phyloP scores from a whole-genome alignment of 2,888 invertebrate species.

The Hyposoter didymator region DNA sequence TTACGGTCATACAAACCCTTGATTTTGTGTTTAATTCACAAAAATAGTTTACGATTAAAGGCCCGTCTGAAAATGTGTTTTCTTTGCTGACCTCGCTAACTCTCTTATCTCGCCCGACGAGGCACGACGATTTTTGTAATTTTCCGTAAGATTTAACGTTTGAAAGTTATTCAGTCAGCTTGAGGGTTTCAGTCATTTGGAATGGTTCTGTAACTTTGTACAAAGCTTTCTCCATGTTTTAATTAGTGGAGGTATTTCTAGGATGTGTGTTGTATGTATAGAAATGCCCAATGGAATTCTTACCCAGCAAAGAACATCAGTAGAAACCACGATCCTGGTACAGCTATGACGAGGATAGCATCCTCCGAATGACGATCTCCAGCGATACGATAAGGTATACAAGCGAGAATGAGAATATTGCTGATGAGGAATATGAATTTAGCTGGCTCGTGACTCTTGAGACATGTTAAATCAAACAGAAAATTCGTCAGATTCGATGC shows the following conservation, averaged over 20 bases:
- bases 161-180: not conserved
- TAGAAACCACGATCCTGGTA: slow-evolving; percentile 98
- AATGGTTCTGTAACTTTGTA: not conserved
- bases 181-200: not conserved
- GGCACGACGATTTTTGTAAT: not conserved
- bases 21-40: slow-evolving; percentile 25
- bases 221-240: not conserved
- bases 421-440: slow-evolving; percentile 97
- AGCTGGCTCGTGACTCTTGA: slow-evolving; percentile 95
- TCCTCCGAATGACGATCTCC: slow-evolving; percentile 93
- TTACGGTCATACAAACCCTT: not conserved
- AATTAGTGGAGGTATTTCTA: not conserved
- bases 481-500: slow-evolving; percentile 18
- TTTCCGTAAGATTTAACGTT: not conserved
- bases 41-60: slow-evolving; percentile 3
- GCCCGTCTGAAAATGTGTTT: not conserved
- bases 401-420: slow-evolving; percentile 94
- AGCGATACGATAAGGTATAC: slow-evolving; percentile 93
- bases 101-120: not conserved
- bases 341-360: slow-evolving; percentile 94
- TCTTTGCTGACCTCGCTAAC: not conserved
- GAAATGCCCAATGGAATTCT: slow-evolving; percentile 71
- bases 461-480: slow-evolving; percentile 37
- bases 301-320: slow-evolving; percentile 99
- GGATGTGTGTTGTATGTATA: not conserved